Evolutionary conservation across 2,888 invertebrate species (phyloP).

Genomic region (Ormyrus nitidulus): DNA sequence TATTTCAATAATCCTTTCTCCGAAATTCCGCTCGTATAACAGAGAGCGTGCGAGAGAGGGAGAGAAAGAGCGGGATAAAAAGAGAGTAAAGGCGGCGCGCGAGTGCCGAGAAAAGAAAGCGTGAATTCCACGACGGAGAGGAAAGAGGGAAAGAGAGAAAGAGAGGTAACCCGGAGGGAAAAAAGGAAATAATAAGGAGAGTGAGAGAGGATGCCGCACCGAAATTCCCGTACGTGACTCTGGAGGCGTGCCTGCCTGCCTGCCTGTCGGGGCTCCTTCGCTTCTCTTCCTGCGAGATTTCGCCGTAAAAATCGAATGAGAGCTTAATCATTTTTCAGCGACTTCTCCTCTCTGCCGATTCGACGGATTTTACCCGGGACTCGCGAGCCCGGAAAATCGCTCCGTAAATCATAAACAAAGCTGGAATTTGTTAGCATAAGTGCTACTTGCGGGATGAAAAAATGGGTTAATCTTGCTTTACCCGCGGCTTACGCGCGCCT

Average conservation of each 20-base stretch:
- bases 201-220: constrained; percentile 29
- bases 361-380: constrained; percentile 28
- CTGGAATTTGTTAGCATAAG: too few relatives aligned
- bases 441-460: too few relatives aligned
- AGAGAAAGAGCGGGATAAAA: not conserved
- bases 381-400: not conserved
- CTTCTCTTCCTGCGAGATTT: not conserved
- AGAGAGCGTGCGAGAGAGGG: not conserved
- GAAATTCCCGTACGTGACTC: constrained; percentile 45
- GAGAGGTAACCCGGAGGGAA: not conserved
- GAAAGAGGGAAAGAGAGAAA: not conserved
- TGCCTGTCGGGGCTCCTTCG: too few relatives aligned
- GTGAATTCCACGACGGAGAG: constrained; percentile 35
- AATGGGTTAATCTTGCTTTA: too few relatives aligned
- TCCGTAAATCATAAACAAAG: too few relatives aligned
- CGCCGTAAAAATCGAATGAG: constrained; percentile 40
- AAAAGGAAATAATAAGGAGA: constrained; percentile 11
- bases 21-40: constrained; percentile 14
- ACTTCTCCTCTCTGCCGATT: constrained; percentile 12
- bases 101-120: constrained; percentile 28
- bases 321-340: constrained; percentile 46
- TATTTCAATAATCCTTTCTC: constrained; percentile 34
- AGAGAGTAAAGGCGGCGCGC: not conserved
- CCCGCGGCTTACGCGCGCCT: too few relatives aligned
- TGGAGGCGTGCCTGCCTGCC: constrained; percentile 1